Evolutionary conservation across 2,888 invertebrate species (phyloP), one percentile per base, ranked within the genome.

Genomic region (Calameuta filiformis): DNA sequence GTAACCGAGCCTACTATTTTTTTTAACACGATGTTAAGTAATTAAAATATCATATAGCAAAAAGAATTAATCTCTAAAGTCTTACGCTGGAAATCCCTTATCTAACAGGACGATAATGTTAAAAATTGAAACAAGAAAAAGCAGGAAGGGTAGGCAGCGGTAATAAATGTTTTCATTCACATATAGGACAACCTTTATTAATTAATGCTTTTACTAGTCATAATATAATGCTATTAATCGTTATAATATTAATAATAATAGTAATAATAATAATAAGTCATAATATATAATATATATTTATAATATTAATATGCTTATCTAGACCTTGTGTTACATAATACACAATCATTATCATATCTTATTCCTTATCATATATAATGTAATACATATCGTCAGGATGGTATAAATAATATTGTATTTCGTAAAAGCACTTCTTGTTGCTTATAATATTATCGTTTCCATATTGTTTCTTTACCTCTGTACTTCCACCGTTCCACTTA

Each of bases 341-440:
- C 87, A 87, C 86, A 85, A 86, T 88, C 86, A 85, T 87, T 86
- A 85, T 83, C 83, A 83, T 83, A 84, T 75, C 78, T 82, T 84
- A 80, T 79, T 79, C 78, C 82, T 85, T 12, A 69, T 37, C 74
- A 56, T 74, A 77, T 74, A 77, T 77, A 34, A 75, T 71, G 33
- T 71, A 31, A 71, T 33, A 30, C 81, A 81, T 85, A 85, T 86
- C 83, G 87, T 90, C 86, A 87, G 87, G 89, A 89, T 89, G 88
- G 88, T 90, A 90, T 89, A 89, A 89, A 90, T 90, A 89, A 89
- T 89, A 90, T 90, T 90, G 87, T 89, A 88, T 89, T 88, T 89
- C 87, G 86, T 90, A 88, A 90, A 90, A 90, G 90, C 90, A 90
- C 90, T 90, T 90, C 85, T 89, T 90, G 88, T 90, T 90, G 90